Conservation (phyloP, 2,888 invertebrate species). For the Syrista parreyssii region DNA sequence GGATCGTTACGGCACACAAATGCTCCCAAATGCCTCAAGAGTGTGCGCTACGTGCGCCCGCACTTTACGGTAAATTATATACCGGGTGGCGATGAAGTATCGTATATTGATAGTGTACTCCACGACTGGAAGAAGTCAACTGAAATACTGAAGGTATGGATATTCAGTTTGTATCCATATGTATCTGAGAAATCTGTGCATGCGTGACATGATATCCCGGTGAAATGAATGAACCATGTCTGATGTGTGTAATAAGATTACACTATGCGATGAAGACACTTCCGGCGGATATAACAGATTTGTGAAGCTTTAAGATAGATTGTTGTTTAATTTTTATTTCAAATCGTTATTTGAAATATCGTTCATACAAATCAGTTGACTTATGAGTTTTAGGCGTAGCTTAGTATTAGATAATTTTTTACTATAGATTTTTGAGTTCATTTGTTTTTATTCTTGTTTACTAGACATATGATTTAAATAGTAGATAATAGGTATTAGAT, state of each 20-base stretch:
- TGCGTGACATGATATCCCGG: too few relatives aligned
- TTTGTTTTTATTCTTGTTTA: background rate
- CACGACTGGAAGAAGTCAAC: background rate
- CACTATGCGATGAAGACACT: background rate
- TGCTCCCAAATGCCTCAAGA: background rate
- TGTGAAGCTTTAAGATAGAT: background rate
- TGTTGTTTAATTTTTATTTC: background rate
- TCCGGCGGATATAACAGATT: background rate
- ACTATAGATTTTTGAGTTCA: background rate
- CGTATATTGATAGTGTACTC: background rate
- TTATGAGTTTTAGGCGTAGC: too few relatives aligned
- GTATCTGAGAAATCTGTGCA: background rate
- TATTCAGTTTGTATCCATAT: background rate
- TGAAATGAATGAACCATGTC: too few relatives aligned
- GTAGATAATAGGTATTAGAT: background rate
- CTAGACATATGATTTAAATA: background rate
- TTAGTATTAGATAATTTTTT: background rate
- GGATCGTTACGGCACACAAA: constrained; percentile 6
- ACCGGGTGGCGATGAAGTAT: background rate
- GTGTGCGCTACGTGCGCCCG: background rate
- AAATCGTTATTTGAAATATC: background rate
- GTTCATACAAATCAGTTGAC: background rate
- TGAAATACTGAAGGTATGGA: background rate
- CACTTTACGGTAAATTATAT: constrained; percentile 2
- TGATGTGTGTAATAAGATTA: too few relatives aligned